Conservation (phyloP, 2,797 vertebrate species). For the Chelidonichthys spinosus region DNA sequence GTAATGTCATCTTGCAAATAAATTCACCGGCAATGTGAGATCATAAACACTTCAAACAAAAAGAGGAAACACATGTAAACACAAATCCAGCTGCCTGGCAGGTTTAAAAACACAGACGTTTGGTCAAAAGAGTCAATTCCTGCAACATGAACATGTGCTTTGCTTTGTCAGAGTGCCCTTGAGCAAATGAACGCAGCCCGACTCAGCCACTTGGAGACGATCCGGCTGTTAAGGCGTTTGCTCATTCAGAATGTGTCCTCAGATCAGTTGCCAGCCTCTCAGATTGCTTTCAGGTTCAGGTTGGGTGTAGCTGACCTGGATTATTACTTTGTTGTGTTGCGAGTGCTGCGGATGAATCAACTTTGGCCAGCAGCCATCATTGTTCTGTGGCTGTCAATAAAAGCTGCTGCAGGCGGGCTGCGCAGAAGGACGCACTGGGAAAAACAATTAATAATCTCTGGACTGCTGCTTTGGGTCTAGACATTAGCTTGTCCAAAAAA, state of each 20-base stretch:
- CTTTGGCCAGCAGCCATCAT: slow-evolving; percentile 55
- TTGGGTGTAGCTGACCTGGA: slow-evolving; percentile 43
- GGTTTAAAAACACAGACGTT: not conserved
- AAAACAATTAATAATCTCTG: slow-evolving; percentile 55
- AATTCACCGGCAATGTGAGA: not conserved
- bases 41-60: not conserved
- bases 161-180: slow-evolving; percentile 8
- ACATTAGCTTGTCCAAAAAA: not conserved
- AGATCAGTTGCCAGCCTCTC: not conserved
- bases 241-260: slow-evolving; percentile 13
- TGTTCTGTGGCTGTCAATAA: slow-evolving; percentile 40
- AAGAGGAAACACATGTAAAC: not conserved
- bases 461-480: slow-evolving; percentile 1
- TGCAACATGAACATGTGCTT: not conserved
- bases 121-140: slow-evolving; percentile 11
- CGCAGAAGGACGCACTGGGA: slow-evolving; percentile 37
- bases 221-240: not conserved
- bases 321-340: slow-evolving; percentile 19
- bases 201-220: not conserved
- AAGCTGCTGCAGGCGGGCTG: slow-evolving; percentile 49
- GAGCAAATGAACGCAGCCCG: not conserved
- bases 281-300: slow-evolving; percentile 8
- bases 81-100: not conserved
- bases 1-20: not conserved
- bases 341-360: slow-evolving; percentile 38